Conservation (phyloP, 2,797 vertebrate species). For the Remorina albescens region DNA sequence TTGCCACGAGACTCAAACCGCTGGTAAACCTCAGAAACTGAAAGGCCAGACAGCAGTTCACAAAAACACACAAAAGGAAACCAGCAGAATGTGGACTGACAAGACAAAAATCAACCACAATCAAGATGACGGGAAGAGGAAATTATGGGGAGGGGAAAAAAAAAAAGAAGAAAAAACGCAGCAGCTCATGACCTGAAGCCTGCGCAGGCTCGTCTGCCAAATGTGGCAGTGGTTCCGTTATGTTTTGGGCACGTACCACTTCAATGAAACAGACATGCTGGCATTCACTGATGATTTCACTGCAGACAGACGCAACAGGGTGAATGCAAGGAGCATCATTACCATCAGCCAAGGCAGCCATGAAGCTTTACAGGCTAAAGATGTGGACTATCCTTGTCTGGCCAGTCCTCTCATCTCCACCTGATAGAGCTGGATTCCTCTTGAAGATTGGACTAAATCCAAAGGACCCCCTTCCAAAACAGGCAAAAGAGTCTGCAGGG, state of each 20-base stretch:
- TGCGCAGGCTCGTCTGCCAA: neutral
- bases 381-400: too few relatives aligned
- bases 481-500: too few relatives aligned
- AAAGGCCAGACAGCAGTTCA: neutral
- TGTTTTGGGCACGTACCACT: neutral
- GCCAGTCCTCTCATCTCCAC: too few relatives aligned
- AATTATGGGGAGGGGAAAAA: neutral
- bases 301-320: slow-evolving; percentile 8
- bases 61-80: neutral
- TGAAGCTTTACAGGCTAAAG: neutral
- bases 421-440: too few relatives aligned
- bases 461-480: too few relatives aligned
- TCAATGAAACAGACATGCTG: neutral
- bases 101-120: neutral
- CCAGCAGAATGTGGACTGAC: neutral
- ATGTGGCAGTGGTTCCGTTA: neutral
- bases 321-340: neutral
- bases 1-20: neutral
- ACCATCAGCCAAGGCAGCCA: neutral
- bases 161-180: neutral
- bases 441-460: too few relatives aligned
- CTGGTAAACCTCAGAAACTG: neutral
- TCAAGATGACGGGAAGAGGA: neutral
- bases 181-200: neutral
- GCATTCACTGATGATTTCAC: slow-evolving; percentile 13